Conservation (phyloP, 2,113 vertebrate genomes). For the Xyliphius kryptos region DNA sequence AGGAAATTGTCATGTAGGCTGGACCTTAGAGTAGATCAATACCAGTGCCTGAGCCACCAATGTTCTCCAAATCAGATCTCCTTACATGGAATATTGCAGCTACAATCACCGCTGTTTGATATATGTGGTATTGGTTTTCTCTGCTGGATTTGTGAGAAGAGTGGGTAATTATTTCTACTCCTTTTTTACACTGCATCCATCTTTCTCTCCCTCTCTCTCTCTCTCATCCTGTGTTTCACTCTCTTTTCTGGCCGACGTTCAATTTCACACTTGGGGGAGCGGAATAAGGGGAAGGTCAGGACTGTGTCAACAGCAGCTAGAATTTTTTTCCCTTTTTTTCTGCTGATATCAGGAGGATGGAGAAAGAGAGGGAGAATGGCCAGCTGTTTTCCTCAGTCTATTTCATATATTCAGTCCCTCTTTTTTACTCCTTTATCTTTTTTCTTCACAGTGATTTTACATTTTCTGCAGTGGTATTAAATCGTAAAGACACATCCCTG, state of each 20-base stretch:
- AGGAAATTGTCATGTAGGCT: conserved; percentile 25
- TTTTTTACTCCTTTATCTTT: too few species aligned
- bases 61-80: conserved; percentile 31
- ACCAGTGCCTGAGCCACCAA: conserved; percentile 10
- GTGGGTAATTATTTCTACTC: conserved; percentile 24
- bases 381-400: conserved; percentile 22
- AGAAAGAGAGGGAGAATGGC: conserved; percentile 24
- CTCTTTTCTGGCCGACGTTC: conserved; percentile 46
- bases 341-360: conserved; percentile 40
- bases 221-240: too few species aligned
- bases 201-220: conserved; percentile 20
- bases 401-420: too few species aligned
- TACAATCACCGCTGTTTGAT: conserved; percentile 38
- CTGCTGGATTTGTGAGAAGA: conserved; percentile 31
- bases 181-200: conserved; percentile 4
- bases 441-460: too few species aligned
- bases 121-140: conserved; percentile 43
- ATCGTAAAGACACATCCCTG: too few species aligned
- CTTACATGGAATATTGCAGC: conserved; percentile 36
- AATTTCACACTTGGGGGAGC: conserved; percentile 53
- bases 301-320: conserved; percentile 46
- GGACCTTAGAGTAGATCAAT: conserved; percentile 21
- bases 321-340: conserved; percentile 36
- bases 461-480: too few species aligned
- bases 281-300: conserved; percentile 47